These are phyloP conservation scores for Urechis unicinctus DNA, from an alignment of 2,888 invertebrate species.

Conservation along the genomic window DNA sequence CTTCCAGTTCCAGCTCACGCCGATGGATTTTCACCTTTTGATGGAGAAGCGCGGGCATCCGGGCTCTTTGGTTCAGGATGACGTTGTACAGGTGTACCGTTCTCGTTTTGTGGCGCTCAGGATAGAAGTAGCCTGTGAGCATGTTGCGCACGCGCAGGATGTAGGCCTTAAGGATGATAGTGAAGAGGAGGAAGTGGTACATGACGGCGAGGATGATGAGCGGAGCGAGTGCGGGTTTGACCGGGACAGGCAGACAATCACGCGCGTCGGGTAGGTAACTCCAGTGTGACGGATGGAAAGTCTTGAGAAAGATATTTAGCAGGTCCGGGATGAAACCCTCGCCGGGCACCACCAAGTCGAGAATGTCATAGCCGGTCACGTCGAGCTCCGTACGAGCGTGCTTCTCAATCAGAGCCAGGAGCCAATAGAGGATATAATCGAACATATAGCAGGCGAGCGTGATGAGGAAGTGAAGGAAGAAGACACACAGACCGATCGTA, in stretches of 20 bases:
- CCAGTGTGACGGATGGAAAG: constrained; percentile 19
- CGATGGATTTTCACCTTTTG: constrained; percentile 16
- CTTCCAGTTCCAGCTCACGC: constrained; percentile 11
- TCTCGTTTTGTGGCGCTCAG: constrained; percentile 21
- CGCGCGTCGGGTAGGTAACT: constrained; percentile 14
- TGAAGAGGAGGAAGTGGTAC: constrained; percentile 15
- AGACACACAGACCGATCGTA: constrained; percentile 25
- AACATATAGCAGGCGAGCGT: constrained; percentile 24
- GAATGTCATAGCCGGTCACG: constrained; percentile 17
- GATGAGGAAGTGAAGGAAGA: constrained; percentile 26
- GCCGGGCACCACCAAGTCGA: constrained; percentile 18
- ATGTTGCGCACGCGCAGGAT: constrained; percentile 20
- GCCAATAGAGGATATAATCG: constrained; percentile 33
- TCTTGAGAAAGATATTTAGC: constrained; percentile 21
- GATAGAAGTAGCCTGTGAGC: constrained; percentile 25
- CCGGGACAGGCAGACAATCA: constrained; percentile 18
- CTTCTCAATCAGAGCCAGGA: constrained; percentile 25
- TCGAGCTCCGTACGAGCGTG: constrained; percentile 26
- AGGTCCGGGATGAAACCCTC: constrained; percentile 22
- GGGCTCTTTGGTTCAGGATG: constrained; percentile 18
- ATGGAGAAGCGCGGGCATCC: constrained; percentile 18
- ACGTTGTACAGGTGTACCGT: constrained; percentile 24
- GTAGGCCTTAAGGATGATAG: constrained; percentile 22
- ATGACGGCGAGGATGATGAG: constrained; percentile 16
- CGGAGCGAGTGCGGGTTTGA: constrained; percentile 14